These are phyloP conservation scores for Channallabes apus DNA, from an alignment of 2,797 vertebrate species.

Conservation along the genomic window DNA sequence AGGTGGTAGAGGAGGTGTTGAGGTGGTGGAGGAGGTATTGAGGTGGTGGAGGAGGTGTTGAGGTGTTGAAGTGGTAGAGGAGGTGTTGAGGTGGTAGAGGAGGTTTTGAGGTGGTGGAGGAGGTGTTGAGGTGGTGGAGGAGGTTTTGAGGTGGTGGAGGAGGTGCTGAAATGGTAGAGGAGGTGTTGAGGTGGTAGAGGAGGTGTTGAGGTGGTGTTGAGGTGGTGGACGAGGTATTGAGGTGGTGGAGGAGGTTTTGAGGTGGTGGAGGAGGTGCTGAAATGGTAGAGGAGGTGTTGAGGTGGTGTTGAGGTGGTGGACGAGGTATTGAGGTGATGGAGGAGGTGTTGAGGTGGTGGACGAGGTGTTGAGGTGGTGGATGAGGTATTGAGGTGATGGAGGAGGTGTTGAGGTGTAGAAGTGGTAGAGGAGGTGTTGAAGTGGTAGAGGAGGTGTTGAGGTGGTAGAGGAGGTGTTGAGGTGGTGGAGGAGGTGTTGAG, in stretches of 20 bases:
- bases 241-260: neutral
- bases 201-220: neutral
- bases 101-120: neutral
- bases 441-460: no score
- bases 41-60: neutral
- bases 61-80: neutral
- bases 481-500: neutral
- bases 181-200: neutral
- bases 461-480: neutral
- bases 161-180: neutral
- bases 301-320: neutral
- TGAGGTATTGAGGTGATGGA: neutral
- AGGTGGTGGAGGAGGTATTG: neutral
- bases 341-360: neutral
- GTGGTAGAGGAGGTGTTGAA: no score
- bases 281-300: neutral
- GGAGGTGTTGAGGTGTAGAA: neutral
- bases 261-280: neutral
- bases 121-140: neutral
- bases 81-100: neutral
- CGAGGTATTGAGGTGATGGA: neutral
- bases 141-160: neutral
- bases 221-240: neutral
- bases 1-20: neutral
- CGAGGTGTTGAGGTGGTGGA: neutral